These are phyloP conservation scores for Notarius quadriscutis DNA, from an alignment of 2,113 vertebrate genomes.

Conservation along the genomic window DNA sequence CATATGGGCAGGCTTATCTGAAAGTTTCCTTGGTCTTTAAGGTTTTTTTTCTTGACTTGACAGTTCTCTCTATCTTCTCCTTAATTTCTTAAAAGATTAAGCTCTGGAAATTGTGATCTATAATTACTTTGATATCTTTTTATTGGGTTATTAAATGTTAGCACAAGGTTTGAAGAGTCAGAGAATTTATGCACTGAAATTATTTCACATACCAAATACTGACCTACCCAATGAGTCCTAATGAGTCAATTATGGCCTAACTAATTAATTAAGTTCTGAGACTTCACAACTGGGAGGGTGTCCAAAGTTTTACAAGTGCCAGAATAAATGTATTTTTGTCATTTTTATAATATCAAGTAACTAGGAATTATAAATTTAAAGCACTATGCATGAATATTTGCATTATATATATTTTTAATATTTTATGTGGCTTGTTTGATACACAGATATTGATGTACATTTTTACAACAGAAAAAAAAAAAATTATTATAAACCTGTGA, in stretches of 20 bases:
- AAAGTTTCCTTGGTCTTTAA: background rate
- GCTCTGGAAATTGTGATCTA: background rate
- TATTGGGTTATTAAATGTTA: background rate
- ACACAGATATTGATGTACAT: background rate
- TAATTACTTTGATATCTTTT: background rate
- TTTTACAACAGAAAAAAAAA: background rate
- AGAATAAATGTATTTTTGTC: background rate
- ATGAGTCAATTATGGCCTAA: background rate
- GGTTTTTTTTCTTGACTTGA: background rate
- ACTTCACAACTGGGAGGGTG: background rate
- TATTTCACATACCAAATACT: background rate
- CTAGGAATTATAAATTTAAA: background rate
- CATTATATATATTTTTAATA: background rate
- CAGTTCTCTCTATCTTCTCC: background rate
- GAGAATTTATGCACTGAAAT: background rate
- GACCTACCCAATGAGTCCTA: background rate
- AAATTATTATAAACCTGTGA: background rate
- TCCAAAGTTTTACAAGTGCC: background rate
- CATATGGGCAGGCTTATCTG: background rate
- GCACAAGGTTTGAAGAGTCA: background rate
- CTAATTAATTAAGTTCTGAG: background rate
- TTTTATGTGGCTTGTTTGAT: background rate
- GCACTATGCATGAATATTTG: background rate
- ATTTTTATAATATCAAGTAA: background rate
- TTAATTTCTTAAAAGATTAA: background rate